Conservation (phyloP, 1,140 invertebrate species). For the Zaprionus vittiger region DNA sequence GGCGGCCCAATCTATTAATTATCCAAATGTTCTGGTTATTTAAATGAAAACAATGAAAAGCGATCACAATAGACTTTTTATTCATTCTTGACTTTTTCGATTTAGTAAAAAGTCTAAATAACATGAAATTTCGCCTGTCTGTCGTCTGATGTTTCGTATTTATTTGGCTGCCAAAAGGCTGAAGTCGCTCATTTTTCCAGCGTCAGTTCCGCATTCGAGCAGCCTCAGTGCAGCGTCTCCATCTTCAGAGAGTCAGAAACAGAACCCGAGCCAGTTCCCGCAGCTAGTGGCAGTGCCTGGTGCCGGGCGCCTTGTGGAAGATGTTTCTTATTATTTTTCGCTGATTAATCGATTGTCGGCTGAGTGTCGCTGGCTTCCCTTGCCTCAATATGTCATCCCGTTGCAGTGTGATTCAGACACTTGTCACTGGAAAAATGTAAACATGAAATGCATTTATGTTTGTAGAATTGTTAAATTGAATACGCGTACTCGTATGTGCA, state of each 20-base stretch:
- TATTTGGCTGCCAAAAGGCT: conserved; percentile 74
- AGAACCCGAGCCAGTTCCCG: conserved; percentile 18
- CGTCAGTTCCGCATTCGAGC: conserved; percentile 71
- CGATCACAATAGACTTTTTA: conserved; percentile 36
- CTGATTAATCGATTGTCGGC: conserved; percentile 82
- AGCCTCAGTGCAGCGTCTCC: conserved; percentile 47
- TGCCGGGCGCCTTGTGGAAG: conserved; percentile 35
- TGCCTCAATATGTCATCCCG: conserved; percentile 75
- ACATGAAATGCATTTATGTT: conserved; percentile 82
- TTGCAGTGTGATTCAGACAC: conserved; percentile 77
- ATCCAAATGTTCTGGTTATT: not conserved
- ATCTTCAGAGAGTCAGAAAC: conserved; percentile 36
- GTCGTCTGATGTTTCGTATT: conserved; percentile 52
- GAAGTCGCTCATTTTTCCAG: conserved; percentile 69
- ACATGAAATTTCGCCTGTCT: conserved; percentile 35
- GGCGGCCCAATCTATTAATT: not conserved
- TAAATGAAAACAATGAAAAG: not conserved
- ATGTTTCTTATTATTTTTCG: conserved; percentile 81
- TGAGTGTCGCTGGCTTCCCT: conserved; percentile 75
- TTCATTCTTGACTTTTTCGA: conserved; percentile 40
- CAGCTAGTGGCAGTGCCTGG: not conserved
- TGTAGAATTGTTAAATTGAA: conserved; percentile 41
- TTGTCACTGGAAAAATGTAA: conserved; percentile 82
- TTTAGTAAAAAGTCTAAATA: conserved; percentile 25
- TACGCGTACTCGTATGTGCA: not conserved